phyloP scores from a whole-genome alignment of 1,140 invertebrate species.

The Holotrichia oblita region DNA sequence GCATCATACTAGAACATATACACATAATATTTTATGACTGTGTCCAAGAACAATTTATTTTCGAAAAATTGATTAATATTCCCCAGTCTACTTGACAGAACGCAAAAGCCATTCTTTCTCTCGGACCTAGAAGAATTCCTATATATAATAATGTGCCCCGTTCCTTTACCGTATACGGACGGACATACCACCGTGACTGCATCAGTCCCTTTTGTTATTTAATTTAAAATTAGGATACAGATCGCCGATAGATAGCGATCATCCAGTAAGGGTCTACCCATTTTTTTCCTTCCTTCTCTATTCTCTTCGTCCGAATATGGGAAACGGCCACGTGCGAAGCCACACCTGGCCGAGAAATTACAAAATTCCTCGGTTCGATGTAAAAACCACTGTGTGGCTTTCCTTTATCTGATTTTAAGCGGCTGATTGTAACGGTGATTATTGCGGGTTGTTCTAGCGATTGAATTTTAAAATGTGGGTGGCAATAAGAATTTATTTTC shows the following conservation, averaged over 20 bases:
- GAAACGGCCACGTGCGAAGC: neutral
- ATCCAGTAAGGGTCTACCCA: neutral
- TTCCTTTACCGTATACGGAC: neutral
- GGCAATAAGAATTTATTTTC: too few relatives aligned
- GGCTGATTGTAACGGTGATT: too few relatives aligned
- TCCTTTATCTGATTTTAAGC: too few relatives aligned
- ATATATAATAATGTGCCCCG: neutral
- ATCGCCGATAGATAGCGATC: slow-evolving; percentile 16
- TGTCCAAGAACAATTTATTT: slow-evolving; percentile 13
- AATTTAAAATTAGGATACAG: slow-evolving; percentile 3
- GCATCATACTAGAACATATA: neutral
- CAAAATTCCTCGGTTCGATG: slow-evolving; percentile 24
- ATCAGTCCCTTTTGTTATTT: slow-evolving; percentile 20
- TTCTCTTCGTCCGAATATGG: neutral
- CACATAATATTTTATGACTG: neutral
- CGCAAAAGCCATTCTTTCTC: slow-evolving; percentile 11
- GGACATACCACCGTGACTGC: slow-evolving; percentile 18
- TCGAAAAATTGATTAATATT: slow-evolving; percentile 10
- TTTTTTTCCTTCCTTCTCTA: slow-evolving; percentile 2
- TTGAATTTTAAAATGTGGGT: too few relatives aligned
- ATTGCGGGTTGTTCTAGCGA: too few relatives aligned
- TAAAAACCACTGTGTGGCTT: neutral
- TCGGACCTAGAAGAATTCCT: neutral
- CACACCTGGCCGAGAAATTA: slow-evolving; percentile 14
- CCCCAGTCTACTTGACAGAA: neutral